Evolutionary conservation across 2,113 vertebrate genomes (phyloP).

Genomic region (Amphiprion ocellaris): DNA sequence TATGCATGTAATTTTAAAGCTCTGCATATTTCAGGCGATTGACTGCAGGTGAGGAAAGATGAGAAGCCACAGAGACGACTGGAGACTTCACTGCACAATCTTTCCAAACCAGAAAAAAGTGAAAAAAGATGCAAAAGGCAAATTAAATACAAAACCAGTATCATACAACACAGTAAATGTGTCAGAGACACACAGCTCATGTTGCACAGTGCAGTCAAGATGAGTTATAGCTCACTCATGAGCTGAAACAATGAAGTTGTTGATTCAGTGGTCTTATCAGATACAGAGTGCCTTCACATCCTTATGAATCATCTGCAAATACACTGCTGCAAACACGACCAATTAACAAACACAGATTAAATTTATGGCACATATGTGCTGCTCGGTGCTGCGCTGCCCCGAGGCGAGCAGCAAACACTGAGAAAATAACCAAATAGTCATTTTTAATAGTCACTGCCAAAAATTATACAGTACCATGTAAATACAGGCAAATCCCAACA

Average conservation of each 20-base stretch:
- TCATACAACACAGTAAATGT: neutral
- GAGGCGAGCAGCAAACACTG: neutral
- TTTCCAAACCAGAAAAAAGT: constrained; percentile 1
- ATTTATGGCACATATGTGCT: constrained; percentile 26
- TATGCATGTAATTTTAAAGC: neutral
- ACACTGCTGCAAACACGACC: constrained; percentile 14
- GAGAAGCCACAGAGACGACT: neutral
- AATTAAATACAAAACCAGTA: neutral
- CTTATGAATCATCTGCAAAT: constrained; percentile 45
- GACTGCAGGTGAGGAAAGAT: neutral
- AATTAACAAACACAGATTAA: constrained; percentile 2
- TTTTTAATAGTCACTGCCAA: neutral
- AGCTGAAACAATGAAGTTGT: constrained; percentile 37
- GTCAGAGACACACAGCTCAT: constrained; percentile 6
- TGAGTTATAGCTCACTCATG: constrained; percentile 28
- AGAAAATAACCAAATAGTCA: too few species aligned
- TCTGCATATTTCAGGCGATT: neutral
- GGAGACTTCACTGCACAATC: neutral
- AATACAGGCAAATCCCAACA: neutral
- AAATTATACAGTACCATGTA: neutral
- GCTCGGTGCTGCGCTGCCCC: neutral
- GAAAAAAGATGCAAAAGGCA: neutral
- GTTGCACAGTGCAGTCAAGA: constrained; percentile 6
- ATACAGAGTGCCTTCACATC: constrained; percentile 26
- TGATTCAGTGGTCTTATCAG: constrained; percentile 44